phyloP scores from a whole-genome alignment of 1,140 invertebrate species.

The Holcopasites calliopsidis region DNA sequence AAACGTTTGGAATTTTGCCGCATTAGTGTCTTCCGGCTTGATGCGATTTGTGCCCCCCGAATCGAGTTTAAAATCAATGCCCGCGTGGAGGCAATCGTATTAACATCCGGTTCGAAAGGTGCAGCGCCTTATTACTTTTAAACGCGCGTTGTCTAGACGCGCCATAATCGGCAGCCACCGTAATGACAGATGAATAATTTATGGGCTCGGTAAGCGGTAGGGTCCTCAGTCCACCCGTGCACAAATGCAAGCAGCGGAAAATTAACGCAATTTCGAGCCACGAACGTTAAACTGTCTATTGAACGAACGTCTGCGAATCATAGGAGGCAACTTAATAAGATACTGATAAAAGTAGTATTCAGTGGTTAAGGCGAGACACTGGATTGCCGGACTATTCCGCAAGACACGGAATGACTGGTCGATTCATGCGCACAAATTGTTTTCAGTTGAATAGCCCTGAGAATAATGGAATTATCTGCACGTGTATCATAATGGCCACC shows the following conservation, averaged over 20 bases:
- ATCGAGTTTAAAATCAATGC: not conserved
- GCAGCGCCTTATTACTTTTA: slow-evolving; percentile 47
- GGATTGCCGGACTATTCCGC: not conserved
- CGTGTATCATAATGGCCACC: not conserved
- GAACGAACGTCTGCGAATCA: too few relatives aligned
- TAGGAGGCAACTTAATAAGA: not conserved
- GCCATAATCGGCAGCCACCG: slow-evolving; percentile 28
- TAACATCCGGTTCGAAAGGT: slow-evolving; percentile 51
- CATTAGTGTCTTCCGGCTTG: too few relatives aligned
- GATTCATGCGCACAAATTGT: slow-evolving; percentile 5
- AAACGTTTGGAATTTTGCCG: too few relatives aligned
- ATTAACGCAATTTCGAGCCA: not conserved
- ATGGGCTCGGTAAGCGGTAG: slow-evolving; percentile 36
- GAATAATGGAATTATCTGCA: slow-evolving; percentile 33
- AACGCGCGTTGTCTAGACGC: slow-evolving; percentile 53
- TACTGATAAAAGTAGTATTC: not conserved
- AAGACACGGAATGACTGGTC: not conserved
- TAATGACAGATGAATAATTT: slow-evolving; percentile 59
- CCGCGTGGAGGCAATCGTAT: not conserved
- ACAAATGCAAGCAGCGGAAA: slow-evolving; percentile 5
- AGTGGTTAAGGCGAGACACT: not conserved
- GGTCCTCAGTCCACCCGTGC: slow-evolving; percentile 10
- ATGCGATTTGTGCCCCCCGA: not conserved
- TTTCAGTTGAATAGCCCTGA: slow-evolving; percentile 7
- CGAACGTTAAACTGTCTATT: not conserved